Conservation (phyloP, 2,113 vertebrate genomes). For the Hemicordylus capensis region DNA sequence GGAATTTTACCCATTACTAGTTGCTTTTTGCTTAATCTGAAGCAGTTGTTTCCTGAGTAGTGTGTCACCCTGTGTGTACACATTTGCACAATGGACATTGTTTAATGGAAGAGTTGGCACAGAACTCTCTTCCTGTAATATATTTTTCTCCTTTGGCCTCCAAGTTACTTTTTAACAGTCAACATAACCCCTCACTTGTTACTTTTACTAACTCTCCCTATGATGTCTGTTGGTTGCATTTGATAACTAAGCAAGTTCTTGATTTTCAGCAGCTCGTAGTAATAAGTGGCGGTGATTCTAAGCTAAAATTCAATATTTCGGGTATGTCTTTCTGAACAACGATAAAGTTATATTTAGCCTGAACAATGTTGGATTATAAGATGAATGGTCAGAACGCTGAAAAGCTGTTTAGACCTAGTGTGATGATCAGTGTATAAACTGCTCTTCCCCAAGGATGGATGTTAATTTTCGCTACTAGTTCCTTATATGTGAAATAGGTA, state of each 20-base stretch:
- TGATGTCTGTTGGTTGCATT: background rate
- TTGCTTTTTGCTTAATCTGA: background rate
- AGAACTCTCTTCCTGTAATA: constrained; percentile 31
- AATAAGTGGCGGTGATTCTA: background rate
- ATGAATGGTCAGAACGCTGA: background rate
- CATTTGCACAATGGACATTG: constrained; percentile 45
- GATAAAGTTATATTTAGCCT: background rate
- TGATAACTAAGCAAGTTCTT: background rate
- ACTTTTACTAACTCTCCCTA: background rate
- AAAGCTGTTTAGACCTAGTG: background rate
- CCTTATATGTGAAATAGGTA: background rate
- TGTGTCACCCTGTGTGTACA: constrained; percentile 4
- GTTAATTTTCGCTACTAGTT: background rate
- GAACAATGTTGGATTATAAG: background rate
- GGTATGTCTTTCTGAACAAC: background rate
- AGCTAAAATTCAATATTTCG: background rate
- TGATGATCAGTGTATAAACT: background rate
- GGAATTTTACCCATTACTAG: background rate
- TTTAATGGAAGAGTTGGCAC: constrained; percentile 25
- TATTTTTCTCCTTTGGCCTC: constrained; percentile 25
- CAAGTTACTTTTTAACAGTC: constrained; percentile 33
- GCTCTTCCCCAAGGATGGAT: background rate
- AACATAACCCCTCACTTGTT: background rate
- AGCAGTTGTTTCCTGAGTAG: constrained; percentile 32
- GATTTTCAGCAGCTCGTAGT: background rate